A percentile compares a stretch with the other conserved stretches of the same genome.
phyloP scores from a whole-genome alignment of 2,888 invertebrate genomes.

The Apamea monoglypha region DNA sequence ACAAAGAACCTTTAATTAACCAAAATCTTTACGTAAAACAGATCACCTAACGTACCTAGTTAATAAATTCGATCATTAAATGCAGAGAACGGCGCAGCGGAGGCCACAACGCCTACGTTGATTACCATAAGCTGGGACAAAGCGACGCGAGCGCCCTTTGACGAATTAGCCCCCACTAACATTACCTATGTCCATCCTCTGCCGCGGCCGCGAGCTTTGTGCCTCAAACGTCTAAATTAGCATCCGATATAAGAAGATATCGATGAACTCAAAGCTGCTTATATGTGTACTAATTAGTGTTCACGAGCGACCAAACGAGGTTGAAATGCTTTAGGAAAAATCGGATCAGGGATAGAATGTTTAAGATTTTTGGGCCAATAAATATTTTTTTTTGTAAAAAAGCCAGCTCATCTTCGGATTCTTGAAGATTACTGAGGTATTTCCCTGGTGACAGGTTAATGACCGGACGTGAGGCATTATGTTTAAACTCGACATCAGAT shows the following conservation, averaged over 20 bases:
- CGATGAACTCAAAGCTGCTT: constrained; percentile 8
- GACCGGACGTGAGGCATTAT: constrained; percentile 51
- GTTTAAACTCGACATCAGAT: constrained; percentile 51
- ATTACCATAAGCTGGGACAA: constrained; percentile 89
- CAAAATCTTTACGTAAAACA: constrained; percentile 57
- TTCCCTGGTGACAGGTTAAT: constrained; percentile 54
- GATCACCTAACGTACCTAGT: constrained; percentile 58
- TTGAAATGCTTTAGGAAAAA: constrained; percentile 8
- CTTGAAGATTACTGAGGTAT: constrained; percentile 34
- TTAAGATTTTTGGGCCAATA: background rate
- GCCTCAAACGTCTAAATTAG: constrained; percentile 56
- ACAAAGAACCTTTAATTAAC: constrained; percentile 56
- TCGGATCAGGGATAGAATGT: background rate
- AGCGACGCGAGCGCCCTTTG: constrained; percentile 86
- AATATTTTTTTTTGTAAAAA: background rate
- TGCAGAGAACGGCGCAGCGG: constrained; percentile 69
- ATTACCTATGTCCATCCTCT: constrained; percentile 75
- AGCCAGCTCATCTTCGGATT: constrained; percentile 17
- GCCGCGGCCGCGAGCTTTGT: constrained; percentile 64
- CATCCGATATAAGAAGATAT: constrained; percentile 51
- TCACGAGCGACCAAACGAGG: background rate
- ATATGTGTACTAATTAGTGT: constrained; percentile 19
- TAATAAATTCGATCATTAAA: constrained; percentile 80
- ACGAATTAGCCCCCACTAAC: constrained; percentile 86
- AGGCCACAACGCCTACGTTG: constrained; percentile 77